Conservation (phyloP, 2,113 vertebrate genomes). For the Lontra canadensis region DNA sequence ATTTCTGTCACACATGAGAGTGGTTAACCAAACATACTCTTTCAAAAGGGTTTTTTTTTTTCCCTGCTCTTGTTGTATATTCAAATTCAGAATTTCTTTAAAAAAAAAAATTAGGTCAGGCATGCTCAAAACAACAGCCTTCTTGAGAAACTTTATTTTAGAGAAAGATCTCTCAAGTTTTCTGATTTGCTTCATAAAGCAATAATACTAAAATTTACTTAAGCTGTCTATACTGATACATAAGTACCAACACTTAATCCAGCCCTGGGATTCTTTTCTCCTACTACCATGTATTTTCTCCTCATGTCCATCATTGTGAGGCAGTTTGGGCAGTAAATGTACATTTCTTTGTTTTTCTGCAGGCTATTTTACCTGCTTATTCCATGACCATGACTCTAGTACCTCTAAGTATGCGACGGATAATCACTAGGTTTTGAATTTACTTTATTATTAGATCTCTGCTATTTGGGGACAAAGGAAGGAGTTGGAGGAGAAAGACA, state of each 20-base stretch:
- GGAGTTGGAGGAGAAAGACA: not conserved
- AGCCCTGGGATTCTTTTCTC: not conserved
- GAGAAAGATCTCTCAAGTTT: not conserved
- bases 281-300: not conserved
- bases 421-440: not conserved
- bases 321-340: not conserved
- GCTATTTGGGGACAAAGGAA: not conserved
- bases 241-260: not conserved
- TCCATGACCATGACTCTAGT: no score
- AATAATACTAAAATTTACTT: not conserved
- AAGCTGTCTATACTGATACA: not conserved
- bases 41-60: not conserved
- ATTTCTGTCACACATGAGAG: not conserved
- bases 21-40: not conserved
- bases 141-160: conserved; percentile 2
- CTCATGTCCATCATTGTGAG: not conserved
- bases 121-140: not conserved
- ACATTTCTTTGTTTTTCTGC: not conserved
- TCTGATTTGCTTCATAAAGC: not conserved
- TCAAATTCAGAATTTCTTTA: not conserved
- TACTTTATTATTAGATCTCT: not conserved
- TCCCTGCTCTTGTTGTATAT: not conserved
- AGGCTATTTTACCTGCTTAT: not conserved
- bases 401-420: not conserved
- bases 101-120: not conserved